Conservation (phyloP, 2,113 vertebrate genomes). For the Corythoichthys haematopterus region DNA sequence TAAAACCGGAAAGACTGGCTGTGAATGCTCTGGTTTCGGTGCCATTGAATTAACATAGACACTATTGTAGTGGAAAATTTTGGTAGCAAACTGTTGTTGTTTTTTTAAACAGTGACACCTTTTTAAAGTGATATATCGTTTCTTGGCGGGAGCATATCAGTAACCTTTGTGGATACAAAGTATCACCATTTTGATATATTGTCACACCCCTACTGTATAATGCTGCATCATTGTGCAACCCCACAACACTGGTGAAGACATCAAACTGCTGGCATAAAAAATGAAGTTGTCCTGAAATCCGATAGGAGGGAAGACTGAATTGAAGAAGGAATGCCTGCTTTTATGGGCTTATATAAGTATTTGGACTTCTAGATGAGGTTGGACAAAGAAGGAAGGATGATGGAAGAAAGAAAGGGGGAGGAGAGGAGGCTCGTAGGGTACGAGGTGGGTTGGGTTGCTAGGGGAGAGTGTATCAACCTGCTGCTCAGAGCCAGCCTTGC, state of each 20-base stretch:
- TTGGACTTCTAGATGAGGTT: slow-evolving; percentile 10
- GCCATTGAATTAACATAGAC: too few species aligned
- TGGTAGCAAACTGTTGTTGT: too few species aligned
- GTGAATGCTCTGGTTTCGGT: too few species aligned
- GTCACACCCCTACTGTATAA: neutral
- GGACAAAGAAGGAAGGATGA: slow-evolving; percentile 34
- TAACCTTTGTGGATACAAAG: too few species aligned
- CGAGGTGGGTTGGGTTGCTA: slow-evolving; percentile 57
- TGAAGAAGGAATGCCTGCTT: neutral
- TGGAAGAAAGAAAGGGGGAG: slow-evolving; percentile 23
- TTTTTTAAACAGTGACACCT: too few species aligned
- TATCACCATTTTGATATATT: too few species aligned
- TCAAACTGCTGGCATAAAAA: slow-evolving; percentile 1
- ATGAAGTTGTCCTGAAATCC: neutral
- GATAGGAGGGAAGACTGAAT: slow-evolving; percentile 1
- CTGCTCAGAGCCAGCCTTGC: slow-evolving; percentile 49
- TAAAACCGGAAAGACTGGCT: too few species aligned
- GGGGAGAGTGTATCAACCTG: slow-evolving; percentile 54
- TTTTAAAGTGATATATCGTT: too few species aligned
- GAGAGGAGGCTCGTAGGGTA: slow-evolving; percentile 24
- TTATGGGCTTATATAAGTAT: neutral
- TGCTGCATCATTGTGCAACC: slow-evolving; percentile 12
- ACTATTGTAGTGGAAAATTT: too few species aligned
- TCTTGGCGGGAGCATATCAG: too few species aligned
- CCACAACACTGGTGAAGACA: slow-evolving; percentile 4